phyloP scores from a whole-genome alignment of 2,797 vertebrate genomes.

The Dipus sagitta region DNA sequence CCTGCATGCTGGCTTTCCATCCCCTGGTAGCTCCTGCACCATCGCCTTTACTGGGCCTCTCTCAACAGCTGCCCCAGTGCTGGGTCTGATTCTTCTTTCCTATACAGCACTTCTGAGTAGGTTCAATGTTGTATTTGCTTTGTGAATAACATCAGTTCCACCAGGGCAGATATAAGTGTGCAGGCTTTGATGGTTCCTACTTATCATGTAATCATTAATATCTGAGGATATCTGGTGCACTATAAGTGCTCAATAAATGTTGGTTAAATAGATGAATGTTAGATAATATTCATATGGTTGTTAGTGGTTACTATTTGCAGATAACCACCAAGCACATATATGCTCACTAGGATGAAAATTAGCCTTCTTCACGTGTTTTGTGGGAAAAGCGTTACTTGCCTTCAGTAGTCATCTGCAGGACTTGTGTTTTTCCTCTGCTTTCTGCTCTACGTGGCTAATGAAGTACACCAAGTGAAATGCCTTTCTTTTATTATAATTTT shows the following conservation, averaged over 20 bases:
- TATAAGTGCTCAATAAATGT: neutral
- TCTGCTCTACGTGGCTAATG: neutral
- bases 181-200: neutral
- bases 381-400: neutral
- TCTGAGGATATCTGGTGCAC: neutral
- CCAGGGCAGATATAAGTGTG: neutral
- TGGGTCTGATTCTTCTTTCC: neutral
- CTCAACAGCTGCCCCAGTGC: neutral
- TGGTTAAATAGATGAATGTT: neutral
- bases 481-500: neutral
- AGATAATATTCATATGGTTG: neutral
- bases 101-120: neutral
- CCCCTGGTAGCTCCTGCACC: too few relatives aligned
- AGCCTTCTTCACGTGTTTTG: neutral
- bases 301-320: neutral
- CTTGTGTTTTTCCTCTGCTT: neutral
- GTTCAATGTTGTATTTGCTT: neutral
- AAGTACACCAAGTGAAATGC: neutral
- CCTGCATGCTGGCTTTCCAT: neutral
- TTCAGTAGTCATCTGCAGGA: neutral
- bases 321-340: neutral
- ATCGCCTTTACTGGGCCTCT: neutral
- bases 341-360: neutral
- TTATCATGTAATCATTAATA: neutral
- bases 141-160: neutral